Evolutionary conservation across 1,140 invertebrate species (phyloP).

Genomic region (Danaus plexippus): DNA sequence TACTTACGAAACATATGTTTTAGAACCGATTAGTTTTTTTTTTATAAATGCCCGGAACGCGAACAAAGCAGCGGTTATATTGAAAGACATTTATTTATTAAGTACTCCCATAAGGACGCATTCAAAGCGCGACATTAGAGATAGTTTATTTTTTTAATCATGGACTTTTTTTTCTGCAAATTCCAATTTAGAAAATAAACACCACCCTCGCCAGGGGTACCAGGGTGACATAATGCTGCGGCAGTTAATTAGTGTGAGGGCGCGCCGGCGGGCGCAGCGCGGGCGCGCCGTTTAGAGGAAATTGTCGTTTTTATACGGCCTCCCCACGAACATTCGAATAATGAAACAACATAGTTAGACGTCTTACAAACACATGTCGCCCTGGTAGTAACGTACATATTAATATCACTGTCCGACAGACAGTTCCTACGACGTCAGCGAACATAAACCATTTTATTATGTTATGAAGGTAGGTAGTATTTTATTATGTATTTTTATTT

Average conservation of each 20-base stretch:
- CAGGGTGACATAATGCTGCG: conserved; percentile 67
- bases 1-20: not conserved
- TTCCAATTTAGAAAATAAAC: conserved; percentile 42
- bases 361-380: conserved; percentile 63
- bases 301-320: conserved; percentile 70
- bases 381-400: conserved; percentile 58
- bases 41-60: too few species aligned
- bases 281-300: conserved; percentile 67
- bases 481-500: too few species aligned
- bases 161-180: conserved; percentile 15
- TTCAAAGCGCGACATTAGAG: not conserved
- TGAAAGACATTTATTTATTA: too few species aligned
- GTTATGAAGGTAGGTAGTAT: too few species aligned
- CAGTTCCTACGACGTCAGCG: too few species aligned
- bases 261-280: conserved; percentile 65
- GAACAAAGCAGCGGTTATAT: too few species aligned
- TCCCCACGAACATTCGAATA: conserved; percentile 58
- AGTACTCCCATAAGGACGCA: too few species aligned
- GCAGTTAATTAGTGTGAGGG: conserved; percentile 70
- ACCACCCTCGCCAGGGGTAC: conserved; percentile 55
- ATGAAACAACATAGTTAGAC: conserved; percentile 63
- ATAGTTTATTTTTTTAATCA: conserved; percentile 5
- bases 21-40: too few species aligned
- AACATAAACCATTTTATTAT: too few species aligned
- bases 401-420: conserved; percentile 41